A percentile compares a stretch with the other conserved stretches of the same genome.
phyloP scores from a whole-genome alignment of 1,140 invertebrate genomes.

The Leptopilina clavipes region DNA sequence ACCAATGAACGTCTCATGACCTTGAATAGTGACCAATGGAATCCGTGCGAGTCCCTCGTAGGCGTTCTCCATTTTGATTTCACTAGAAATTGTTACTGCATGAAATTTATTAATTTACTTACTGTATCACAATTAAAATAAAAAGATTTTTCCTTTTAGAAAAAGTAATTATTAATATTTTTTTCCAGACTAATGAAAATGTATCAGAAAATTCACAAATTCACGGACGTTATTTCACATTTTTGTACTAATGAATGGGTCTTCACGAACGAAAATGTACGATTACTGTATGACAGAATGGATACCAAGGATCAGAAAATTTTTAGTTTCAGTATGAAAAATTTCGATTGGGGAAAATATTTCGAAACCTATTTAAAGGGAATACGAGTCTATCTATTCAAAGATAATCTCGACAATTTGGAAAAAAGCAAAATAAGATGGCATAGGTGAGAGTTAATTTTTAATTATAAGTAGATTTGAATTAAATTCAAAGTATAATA shows the following conservation, averaged over 20 bases:
- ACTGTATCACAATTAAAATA: too few relatives aligned
- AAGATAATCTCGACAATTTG: conserved; percentile 81
- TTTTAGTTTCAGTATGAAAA: conserved; percentile 82
- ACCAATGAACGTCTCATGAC: too few relatives aligned
- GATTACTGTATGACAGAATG: conserved; percentile 77
- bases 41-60: too few relatives aligned
- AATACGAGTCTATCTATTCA: conserved; percentile 81
- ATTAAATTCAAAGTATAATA: too few relatives aligned
- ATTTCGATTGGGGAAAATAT: conserved; percentile 82
- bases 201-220: conserved; percentile 86
- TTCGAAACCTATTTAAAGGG: conserved; percentile 80
- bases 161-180: conserved; percentile 36
- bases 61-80: too few relatives aligned
- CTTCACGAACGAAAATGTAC: conserved; percentile 81
- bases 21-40: too few relatives aligned
- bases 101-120: too few relatives aligned
- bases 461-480: not conserved
- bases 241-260: conserved; percentile 84
- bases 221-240: conserved; percentile 81
- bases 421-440: conserved; percentile 77
- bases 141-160: too few relatives aligned
- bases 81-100: too few relatives aligned
- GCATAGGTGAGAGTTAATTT: conserved; percentile 74
- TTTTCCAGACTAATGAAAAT: conserved; percentile 79
- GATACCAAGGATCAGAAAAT: conserved; percentile 77